Evolutionary conservation across 2,797 vertebrate genomes (phyloP).

Genomic region (Hozukius guyotensis): DNA sequence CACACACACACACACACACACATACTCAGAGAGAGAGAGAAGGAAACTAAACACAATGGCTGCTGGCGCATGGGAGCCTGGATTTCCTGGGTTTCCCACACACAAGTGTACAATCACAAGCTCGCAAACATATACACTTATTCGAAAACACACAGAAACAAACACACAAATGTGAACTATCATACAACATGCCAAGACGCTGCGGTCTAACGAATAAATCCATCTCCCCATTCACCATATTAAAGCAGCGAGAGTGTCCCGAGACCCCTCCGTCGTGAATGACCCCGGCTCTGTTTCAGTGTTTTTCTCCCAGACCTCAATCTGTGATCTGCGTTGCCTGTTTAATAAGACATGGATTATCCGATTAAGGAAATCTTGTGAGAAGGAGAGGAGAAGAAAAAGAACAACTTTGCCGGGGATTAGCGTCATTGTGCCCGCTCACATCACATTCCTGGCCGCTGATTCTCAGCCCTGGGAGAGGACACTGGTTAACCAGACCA

Average conservation of each 20-base stretch:
- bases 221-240: conserved; percentile 11
- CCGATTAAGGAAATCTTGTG: conserved; percentile 69
- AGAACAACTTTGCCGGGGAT: conserved; percentile 64
- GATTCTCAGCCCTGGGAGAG: conserved; percentile 52
- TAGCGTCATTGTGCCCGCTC: conserved; percentile 63
- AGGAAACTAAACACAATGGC: conserved; percentile 85
- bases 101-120: conserved; percentile 76
- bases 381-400: conserved; percentile 52
- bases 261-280: neutral
- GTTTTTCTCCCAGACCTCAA: conserved; percentile 57
- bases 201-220: conserved; percentile 15
- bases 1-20: conserved; percentile 6
- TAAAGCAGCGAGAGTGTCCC: conserved; percentile 15
- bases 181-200: conserved; percentile 38
- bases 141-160: conserved; percentile 34
- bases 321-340: conserved; percentile 42
- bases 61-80: conserved; percentile 83
- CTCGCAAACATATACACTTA: conserved; percentile 61
- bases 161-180: conserved; percentile 29
- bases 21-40: conserved; percentile 41
- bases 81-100: conserved; percentile 86
- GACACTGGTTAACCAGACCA: conserved; percentile 25
- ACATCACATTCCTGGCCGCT: conserved; percentile 67
- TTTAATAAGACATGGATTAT: conserved; percentile 67
- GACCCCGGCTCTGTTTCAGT: conserved; percentile 39